A percentile compares a stretch with the other conserved stretches of the same genome.
phyloP scores from a whole-genome alignment of 1,140 invertebrate genomes.

The Drosophila kepulauana region DNA sequence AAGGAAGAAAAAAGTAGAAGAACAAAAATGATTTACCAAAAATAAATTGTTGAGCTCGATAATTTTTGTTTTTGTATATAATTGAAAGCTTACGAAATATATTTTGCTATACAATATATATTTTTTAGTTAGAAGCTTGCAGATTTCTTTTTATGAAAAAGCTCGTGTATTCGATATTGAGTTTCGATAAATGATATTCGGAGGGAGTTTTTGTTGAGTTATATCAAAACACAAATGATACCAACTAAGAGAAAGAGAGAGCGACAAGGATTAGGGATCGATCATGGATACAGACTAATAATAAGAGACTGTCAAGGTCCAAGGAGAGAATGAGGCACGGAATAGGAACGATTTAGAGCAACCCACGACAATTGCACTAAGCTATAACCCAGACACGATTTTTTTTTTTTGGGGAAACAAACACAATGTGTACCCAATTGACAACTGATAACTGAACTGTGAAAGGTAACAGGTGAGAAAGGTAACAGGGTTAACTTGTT shows the following conservation, averaged over 20 bases:
- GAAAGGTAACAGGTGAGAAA: constrained; percentile 7
- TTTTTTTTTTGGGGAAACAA: not conserved
- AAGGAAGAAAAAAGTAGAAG: constrained; percentile 78
- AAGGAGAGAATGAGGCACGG: constrained; percentile 5
- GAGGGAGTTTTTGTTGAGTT: not conserved
- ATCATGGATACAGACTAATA: constrained; percentile 38
- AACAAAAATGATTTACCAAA: constrained; percentile 77
- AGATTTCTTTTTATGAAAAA: constrained; percentile 30
- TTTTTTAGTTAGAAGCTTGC: constrained; percentile 45
- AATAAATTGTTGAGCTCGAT: constrained; percentile 62
- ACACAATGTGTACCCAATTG: constrained; percentile 24
- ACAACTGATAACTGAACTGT: constrained; percentile 36
- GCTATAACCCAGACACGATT: not conserved
- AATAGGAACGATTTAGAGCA: not conserved
- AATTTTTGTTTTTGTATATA: constrained; percentile 48
- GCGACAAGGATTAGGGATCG: constrained; percentile 6
- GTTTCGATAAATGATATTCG: constrained; percentile 41
- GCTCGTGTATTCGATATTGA: constrained; percentile 23
- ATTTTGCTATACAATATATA: constrained; percentile 33
- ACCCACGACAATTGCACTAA: not conserved
- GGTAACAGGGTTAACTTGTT: constrained; percentile 23
- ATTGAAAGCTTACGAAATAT: constrained; percentile 60
- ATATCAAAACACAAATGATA: constrained; percentile 43
- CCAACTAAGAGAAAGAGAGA: constrained; percentile 49
- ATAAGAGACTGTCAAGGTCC: constrained; percentile 21